phyloP scores from a whole-genome alignment of 1,140 invertebrate genomes.

The Bombus soroeensis region DNA sequence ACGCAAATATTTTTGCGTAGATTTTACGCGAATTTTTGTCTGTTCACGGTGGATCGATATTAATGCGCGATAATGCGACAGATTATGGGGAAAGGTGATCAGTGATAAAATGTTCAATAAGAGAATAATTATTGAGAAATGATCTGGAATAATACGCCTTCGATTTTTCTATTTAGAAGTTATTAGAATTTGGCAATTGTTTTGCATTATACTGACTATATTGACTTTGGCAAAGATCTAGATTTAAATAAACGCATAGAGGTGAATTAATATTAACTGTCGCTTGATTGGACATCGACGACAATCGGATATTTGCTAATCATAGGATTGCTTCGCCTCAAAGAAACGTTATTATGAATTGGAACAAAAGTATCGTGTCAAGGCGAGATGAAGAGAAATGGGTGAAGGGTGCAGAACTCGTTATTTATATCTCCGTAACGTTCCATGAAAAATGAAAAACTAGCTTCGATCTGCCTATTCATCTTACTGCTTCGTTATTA shows the following conservation, averaged over 20 bases:
- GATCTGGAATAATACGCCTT: too few relatives aligned
- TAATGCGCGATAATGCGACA: background rate
- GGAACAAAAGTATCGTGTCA: conserved; percentile 36
- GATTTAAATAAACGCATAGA: background rate
- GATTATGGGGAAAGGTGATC: background rate
- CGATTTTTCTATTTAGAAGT: background rate
- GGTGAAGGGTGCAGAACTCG: conserved; percentile 17
- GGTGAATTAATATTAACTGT: conserved; percentile 24
- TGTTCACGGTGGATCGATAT: background rate
- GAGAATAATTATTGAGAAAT: background rate
- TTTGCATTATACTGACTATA: too few relatives aligned
- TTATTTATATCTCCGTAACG: background rate
- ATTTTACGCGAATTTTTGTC: background rate
- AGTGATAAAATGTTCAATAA: background rate
- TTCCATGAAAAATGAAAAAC: background rate
- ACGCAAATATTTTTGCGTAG: too few relatives aligned
- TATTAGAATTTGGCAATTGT: too few relatives aligned
- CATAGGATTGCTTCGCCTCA: background rate
- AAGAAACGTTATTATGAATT: conserved; percentile 38
- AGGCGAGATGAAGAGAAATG: conserved; percentile 35
- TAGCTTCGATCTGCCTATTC: too few relatives aligned
- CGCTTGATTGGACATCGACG: background rate
- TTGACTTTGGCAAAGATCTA: background rate
- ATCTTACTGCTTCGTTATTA: background rate
- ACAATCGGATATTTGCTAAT: conserved; percentile 2